Evolutionary conservation across 2,888 invertebrate genomes (phyloP).

Genomic region (Caenorhabditis panamensis): DNA sequence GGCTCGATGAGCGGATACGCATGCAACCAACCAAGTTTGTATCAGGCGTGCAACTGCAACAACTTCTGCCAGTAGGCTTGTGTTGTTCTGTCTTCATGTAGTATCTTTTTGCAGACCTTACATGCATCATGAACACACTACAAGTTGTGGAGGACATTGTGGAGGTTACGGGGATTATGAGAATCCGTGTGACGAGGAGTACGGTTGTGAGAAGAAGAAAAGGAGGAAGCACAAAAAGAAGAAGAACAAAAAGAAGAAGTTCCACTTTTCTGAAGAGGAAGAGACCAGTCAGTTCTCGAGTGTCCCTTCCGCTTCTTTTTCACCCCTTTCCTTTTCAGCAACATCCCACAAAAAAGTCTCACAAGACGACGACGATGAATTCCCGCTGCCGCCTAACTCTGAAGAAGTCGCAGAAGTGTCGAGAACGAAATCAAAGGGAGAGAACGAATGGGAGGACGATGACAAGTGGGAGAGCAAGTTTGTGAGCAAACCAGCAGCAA

Average conservation of each 20-base stretch:
- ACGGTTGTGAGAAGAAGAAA: constrained; percentile 47
- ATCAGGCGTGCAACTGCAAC: constrained; percentile 60
- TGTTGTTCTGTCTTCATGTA: not conserved
- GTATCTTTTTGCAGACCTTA: constrained; percentile 41
- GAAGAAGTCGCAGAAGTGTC: constrained; percentile 35
- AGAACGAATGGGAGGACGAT: constrained; percentile 49
- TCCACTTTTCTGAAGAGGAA: constrained; percentile 44
- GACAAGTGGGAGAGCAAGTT: constrained; percentile 55
- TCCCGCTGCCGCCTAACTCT: constrained; percentile 46
- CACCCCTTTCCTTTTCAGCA: not conserved
- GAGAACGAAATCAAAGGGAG: constrained; percentile 1
- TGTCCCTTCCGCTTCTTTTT: too few species aligned
- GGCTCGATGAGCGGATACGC: constrained; percentile 64
- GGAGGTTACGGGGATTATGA: constrained; percentile 9
- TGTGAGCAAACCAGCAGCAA: constrained; percentile 10
- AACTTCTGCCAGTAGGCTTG: constrained; percentile 56
- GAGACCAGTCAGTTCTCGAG: not conserved
- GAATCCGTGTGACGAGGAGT: constrained; percentile 8
- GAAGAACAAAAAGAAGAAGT: constrained; percentile 54
- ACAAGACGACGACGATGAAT: constrained; percentile 50
- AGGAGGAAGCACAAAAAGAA: constrained; percentile 28
- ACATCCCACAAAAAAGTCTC: constrained; percentile 17
- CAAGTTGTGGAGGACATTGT: constrained; percentile 1
- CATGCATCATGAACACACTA: constrained; percentile 8
- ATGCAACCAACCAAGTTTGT: constrained; percentile 60